Percentiles rank a stretch among this genome's conserved stretches.
These are phyloP conservation scores for Epizoanthus stellaris DNA, from an alignment of 92 coral and sea anemone species.

Conservation along the genomic window DNA sequence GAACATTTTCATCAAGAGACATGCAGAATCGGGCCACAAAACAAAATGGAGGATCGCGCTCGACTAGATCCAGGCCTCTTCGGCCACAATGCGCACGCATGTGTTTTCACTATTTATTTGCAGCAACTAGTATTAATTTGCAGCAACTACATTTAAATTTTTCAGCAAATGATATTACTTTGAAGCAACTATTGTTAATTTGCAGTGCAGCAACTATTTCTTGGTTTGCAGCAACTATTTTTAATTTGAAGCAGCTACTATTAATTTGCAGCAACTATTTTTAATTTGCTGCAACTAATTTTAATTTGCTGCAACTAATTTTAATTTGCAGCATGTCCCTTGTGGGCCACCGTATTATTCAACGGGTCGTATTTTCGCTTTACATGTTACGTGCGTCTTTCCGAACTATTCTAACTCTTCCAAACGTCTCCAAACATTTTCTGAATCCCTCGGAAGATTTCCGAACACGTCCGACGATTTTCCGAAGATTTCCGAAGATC, in stretches of 20 bases:
- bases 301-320: neutral
- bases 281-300: neutral
- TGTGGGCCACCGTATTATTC: neutral
- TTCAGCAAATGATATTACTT: conserved; percentile 1
- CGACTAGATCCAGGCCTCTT: conserved; percentile 6
- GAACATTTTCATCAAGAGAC: neutral
- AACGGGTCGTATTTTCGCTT: too few relatives aligned
- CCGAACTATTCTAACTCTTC: too few relatives aligned
- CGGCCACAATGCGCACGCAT: too few relatives aligned
- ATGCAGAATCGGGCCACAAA: neutral
- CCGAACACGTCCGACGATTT: too few relatives aligned
- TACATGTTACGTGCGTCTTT: too few relatives aligned
- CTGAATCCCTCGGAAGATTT: too few relatives aligned
- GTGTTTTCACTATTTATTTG: neutral
- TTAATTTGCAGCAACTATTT: neutral
- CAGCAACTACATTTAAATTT: conserved; percentile 1
- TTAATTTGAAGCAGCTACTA: neutral
- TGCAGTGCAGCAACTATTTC: neutral
- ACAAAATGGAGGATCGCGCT: conserved; percentile 11
- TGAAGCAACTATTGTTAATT: neutral
- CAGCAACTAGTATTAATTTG: conserved; percentile 1
- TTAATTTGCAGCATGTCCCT: too few relatives aligned
- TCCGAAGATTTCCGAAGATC: too few relatives aligned
- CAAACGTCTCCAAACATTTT: too few relatives aligned
- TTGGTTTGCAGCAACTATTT: neutral